phyloP scores from a whole-genome alignment of 2,797 vertebrate genomes.

The Hypotaenidia philippensis region DNA sequence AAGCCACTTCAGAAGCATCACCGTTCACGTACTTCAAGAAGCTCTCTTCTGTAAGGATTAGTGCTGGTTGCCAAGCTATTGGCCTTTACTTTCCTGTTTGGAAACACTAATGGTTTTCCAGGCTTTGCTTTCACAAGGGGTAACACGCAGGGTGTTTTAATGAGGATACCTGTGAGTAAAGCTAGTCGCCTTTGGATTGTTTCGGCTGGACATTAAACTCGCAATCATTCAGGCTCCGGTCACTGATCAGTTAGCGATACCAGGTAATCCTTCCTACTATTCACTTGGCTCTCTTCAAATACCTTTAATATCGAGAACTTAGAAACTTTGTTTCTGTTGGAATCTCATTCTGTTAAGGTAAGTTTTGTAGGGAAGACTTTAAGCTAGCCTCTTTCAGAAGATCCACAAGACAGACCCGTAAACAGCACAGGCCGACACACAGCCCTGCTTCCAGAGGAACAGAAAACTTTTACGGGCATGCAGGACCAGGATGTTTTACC shows the following conservation, averaged over 20 bases:
- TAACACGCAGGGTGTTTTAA: rapidly evolving
- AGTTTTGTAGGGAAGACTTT: neutral
- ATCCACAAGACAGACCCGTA: neutral
- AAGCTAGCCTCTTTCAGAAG: neutral
- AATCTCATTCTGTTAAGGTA: neutral
- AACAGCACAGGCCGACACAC: rapidly evolving
- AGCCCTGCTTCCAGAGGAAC: neutral
- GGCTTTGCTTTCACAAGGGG: neutral
- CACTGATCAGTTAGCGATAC: rapidly evolving
- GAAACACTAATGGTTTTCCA: neutral
- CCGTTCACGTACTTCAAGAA: neutral
- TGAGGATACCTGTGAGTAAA: rapidly evolving
- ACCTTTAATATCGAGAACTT: neutral
- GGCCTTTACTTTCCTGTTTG: neutral
- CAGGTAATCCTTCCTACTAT: neutral
- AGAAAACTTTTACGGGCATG: neutral
- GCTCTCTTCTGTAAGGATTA: neutral
- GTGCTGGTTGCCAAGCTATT: neutral
- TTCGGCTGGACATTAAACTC: rapidly evolving
- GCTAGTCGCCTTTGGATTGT: neutral
- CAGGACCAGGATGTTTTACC: rapidly evolving
- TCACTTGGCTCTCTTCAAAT: neutral
- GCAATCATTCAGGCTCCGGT: rapidly evolving
- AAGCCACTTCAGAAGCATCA: neutral
- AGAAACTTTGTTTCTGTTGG: neutral